Percentiles rank a stretch among this genome's conserved stretches.
phyloP scores from a whole-genome alignment of 2,113 vertebrate genomes.

The Nesoenas mayeri region DNA sequence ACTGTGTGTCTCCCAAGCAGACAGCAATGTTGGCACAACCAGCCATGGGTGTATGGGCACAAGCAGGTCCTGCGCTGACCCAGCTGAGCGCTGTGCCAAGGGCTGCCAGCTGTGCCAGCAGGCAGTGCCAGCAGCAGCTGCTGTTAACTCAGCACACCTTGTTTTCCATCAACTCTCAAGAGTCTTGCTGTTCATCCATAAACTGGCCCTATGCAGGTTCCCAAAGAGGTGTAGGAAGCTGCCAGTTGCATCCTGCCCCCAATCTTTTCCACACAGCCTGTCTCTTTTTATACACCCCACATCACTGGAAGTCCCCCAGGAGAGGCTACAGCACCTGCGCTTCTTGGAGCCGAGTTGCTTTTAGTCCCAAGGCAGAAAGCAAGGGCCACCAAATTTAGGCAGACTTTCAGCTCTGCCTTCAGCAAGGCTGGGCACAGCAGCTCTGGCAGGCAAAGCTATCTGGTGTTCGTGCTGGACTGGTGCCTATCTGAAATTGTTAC shows the following conservation, averaged over 20 bases:
- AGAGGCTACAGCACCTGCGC: accelerated
- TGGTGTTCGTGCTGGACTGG: accelerated
- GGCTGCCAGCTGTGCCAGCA: neutral
- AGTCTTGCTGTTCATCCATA: neutral
- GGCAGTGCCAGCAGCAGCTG: neutral
- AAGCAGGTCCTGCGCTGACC: neutral
- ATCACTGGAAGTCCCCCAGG: neutral
- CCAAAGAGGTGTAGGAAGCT: neutral
- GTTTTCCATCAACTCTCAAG: neutral
- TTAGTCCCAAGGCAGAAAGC: neutral
- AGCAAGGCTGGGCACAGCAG: neutral
- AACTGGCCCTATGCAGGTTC: neutral
- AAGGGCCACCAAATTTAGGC: neutral
- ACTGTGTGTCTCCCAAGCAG: neutral
- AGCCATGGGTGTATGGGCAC: neutral
- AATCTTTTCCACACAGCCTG: neutral
- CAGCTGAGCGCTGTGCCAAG: neutral
- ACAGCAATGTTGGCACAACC: neutral
- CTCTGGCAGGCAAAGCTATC: neutral
- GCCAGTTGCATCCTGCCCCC: neutral
- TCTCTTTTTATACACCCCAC: neutral
- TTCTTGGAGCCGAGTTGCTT: neutral
- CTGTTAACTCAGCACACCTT: neutral
- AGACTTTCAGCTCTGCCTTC: neutral
- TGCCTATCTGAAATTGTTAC: neutral